Percentiles rank a stretch among this genome's conserved stretches.
phyloP scores from a whole-genome alignment of 2,888 invertebrate species.

The Drosophila nigricruria region DNA sequence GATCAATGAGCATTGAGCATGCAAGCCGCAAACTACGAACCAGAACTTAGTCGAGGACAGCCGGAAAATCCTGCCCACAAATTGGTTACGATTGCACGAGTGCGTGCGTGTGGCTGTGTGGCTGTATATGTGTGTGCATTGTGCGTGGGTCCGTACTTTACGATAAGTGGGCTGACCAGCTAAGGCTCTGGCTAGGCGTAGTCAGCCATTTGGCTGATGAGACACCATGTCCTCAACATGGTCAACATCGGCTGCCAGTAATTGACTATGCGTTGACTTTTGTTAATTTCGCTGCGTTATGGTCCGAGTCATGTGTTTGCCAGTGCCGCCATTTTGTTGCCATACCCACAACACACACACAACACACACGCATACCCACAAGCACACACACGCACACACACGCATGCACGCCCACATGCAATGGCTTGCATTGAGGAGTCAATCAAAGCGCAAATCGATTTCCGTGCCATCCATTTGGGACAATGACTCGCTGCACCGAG shows the following conservation, averaged over 20 bases:
- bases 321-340: constrained; percentile 53
- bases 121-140: constrained; percentile 14
- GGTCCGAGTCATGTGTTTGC: constrained; percentile 53
- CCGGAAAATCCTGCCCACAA: constrained; percentile 55
- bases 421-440: constrained; percentile 56
- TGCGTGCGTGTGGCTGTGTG: constrained; percentile 13
- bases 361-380: too few species aligned
- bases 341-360: constrained; percentile 18
- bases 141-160: constrained; percentile 32
- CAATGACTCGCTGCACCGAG: constrained; percentile 43
- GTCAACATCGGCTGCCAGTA: constrained; percentile 47
- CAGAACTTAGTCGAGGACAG: constrained; percentile 45
- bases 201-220: constrained; percentile 48
- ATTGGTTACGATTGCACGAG: constrained; percentile 45
- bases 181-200: constrained; percentile 22
- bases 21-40: constrained; percentile 57
- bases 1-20: constrained; percentile 77
- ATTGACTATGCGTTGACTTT: constrained; percentile 71
- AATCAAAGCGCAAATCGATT: constrained; percentile 67
- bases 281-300: constrained; percentile 71
- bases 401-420: constrained; percentile 14
- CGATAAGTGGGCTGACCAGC: constrained; percentile 30
- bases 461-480: constrained; percentile 53
- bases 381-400: constrained; percentile 14
- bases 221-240: constrained; percentile 42